Base-by-base conservation (phyloP, 30 jellyfish, hydroid and myxozoan genomes). In the Rhopilema esculentum region DNA sequence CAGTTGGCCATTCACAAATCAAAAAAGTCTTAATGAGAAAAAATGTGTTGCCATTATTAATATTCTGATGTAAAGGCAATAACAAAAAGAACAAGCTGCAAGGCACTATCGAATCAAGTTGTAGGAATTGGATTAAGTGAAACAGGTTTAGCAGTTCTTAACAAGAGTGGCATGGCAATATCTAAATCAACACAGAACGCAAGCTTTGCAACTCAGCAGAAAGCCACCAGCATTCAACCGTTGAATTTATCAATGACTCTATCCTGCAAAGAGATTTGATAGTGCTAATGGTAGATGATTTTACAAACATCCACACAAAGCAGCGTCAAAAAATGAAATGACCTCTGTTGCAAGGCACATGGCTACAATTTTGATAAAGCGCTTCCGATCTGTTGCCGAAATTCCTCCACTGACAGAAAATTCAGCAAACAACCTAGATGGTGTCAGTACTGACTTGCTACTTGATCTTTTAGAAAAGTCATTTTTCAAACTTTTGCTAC, bases 131-230 rank as follows among this genome's bases (percentile, higher is more conserved):
- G 50, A 22, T 20, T 69, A 27, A 24, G 80, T 40, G 85, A 30
- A 22, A 16, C 71, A 23, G 85, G 16, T 25, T 28, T 75, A 31
- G 27, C 85, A 18, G 32, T 30, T 40, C 51, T 75, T 21, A 75
- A 75, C 40, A 75, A 28, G 50, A 40, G 85, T 75, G 72, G 72
- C 72, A 75, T 75, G n/a, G 70, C 49, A 25, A 49, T 33, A 51
- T 75, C 85, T 0, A 75, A 75, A 49, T 40, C 70, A 6, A 75
- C 85, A 8, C 51, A 75, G 25, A 28, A 16, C 72, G 70, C 33
- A 23, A 40, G 26, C 24, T 40, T 24, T 1, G 51, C 28, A 21
- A 18, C 22, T 27, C 85, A 18, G 70, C 72, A 21, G 50, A 24
- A 40, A 49, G 48, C 50, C 18, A 27, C 61, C 25, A 30, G 61